Base-by-base conservation (phyloP, 1,140 invertebrate genomes). In the Aphaenogaster floridana region DNA sequence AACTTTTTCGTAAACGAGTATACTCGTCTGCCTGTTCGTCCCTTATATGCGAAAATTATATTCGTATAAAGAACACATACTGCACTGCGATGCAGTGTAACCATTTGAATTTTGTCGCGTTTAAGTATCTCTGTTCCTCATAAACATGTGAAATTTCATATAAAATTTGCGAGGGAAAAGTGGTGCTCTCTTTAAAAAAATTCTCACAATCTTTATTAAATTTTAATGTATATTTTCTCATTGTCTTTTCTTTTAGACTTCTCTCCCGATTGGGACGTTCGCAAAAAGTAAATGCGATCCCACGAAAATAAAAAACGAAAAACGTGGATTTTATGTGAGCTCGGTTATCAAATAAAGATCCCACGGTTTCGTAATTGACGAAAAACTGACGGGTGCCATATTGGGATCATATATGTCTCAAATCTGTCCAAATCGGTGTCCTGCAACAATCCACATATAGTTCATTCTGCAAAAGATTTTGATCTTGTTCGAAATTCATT, bases 1-100 rank as follows among this genome's bases (percentile, higher is more conserved):
- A 96, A 95, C 99, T 98, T 93, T 99, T 98, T 95, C 99, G 97
- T 57, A 99, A 94, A 84, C 97, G 98, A n/a, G 98, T 97, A 94
- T 99, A 99, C 95, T 99, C 99, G 91, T 99, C 98, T 17, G 98
- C 98, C 96, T 99, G 99, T 92, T 99, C 99, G 94, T 99, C 99
- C 89, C 98, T 97, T 94, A 93, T 96, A 86, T 92, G 96, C 95
- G 79, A 2, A 61, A 91, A 85, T 88, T 63, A 86, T 72, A 52
- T 86, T 71, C 5, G 21, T 63, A 57, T 86, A 80, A 54, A 63
- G 15, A 78, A 54, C 17, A 80, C 21, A 64, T 78, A 34, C 48
- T 48, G 15, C 8, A 45, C 0, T n/a, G 78, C 7, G 39, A 45
- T 72, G 21, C 42, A 72, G 36, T n/a, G 13, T 71, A 36, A 66